Evolutionary conservation across 2,113 vertebrate genomes (phyloP), one percentile per base, ranked within the genome.

Genomic region (Mus musculus): DNA sequence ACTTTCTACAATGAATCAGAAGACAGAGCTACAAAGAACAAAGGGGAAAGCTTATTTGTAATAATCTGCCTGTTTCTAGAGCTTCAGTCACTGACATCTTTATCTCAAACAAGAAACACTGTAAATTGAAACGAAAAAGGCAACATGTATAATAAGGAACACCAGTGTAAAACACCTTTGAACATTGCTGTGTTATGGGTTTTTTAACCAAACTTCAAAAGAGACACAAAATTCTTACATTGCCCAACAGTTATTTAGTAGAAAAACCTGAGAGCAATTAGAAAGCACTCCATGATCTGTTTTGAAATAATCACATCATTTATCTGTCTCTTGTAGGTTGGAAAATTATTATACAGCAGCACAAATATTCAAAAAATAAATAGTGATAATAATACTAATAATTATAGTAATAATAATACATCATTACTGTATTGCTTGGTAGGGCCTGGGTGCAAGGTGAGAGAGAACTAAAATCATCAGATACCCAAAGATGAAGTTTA

Each of bases 381-480:
- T 65, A 42, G 39, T 59, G 17, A 59, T 42, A 8, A 72, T 16
- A 91, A 28, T 85, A 63, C 2, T 82, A 61, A 39, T 39, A 39
- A 63, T 4, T 1, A 59, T 14, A 69, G 76, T 67, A 71, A 69
- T 67, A n/a, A 33, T 19, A 20, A 72, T 36, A 85, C 24, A 12
- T 26, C 9, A 22, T 36, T 24, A 86, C n/a, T 33, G 30, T 9
- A 78, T 7, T 3, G 73, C 82, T 46, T 75, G 26, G 8, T 59
- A 49, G 14, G 16, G 16, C 0, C 0, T 30, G 26, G 0, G 7
- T 36, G 33, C 73, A 67, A 76, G 4, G 0, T 24, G 26, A 63
- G 59, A 12, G 3, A 22, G 76, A 82, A 84, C 39, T 26, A 46
- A 96, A 67, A 19, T 7, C 39, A 87, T 73, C 19, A 67, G 8